Evolutionary conservation across 2,797 vertebrate species (phyloP).

Genomic region (Tolypeutes matacus): DNA sequence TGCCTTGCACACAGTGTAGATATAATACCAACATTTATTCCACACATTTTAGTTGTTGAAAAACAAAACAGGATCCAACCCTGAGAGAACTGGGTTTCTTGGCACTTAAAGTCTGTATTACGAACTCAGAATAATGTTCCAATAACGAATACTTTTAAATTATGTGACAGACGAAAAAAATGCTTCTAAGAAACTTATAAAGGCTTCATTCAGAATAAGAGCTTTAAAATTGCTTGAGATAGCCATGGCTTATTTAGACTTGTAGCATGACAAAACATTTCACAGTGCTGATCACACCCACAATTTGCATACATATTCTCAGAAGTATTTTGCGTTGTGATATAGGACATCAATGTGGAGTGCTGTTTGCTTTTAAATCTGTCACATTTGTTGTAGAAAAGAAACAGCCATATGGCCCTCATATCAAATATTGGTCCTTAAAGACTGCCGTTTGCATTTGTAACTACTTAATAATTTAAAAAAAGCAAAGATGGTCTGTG

Average conservation of each 20-base stretch:
- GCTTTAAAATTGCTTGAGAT: slow-evolving; percentile 51
- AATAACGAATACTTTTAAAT: slow-evolving; percentile 58
- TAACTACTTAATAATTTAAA: slow-evolving; percentile 40
- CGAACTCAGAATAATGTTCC: slow-evolving; percentile 59
- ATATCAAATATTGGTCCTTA: neutral
- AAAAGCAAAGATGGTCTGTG: neutral
- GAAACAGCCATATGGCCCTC: neutral
- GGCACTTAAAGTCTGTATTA: slow-evolving; percentile 24
- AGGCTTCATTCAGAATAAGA: slow-evolving; percentile 45
- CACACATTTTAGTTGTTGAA: slow-evolving; percentile 13
- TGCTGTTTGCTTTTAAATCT: slow-evolving; percentile 31
- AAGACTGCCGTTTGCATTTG: neutral
- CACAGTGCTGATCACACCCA: slow-evolving; percentile 36
- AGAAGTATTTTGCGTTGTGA: neutral
- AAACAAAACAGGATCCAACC: slow-evolving; percentile 47
- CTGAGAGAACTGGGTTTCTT: slow-evolving; percentile 64
- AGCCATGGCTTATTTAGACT: slow-evolving; percentile 31
- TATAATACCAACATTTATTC: slow-evolving; percentile 52
- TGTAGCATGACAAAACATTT: slow-evolving; percentile 42
- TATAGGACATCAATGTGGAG: neutral
- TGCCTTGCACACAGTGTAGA: slow-evolving; percentile 43
- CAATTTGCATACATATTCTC: neutral
- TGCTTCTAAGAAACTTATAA: neutral
- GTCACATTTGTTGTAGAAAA: neutral
- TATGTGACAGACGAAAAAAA: slow-evolving; percentile 44